phyloP scores from a whole-genome alignment of 1,140 invertebrate species.

The Batillaria attramentaria region DNA sequence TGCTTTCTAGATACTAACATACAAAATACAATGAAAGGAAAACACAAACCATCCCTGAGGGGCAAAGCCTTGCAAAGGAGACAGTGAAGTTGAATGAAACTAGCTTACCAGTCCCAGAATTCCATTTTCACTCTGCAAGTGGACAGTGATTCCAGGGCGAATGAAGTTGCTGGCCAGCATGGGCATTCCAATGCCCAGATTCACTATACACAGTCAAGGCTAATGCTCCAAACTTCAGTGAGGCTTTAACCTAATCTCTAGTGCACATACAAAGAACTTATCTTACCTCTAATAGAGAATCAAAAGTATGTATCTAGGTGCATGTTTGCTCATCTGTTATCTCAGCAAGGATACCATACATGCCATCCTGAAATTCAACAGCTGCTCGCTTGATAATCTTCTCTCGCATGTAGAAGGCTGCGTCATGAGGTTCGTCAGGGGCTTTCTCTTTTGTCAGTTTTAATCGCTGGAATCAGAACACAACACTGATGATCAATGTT shows the following conservation, averaged over 20 bases:
- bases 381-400: conserved; percentile 93
- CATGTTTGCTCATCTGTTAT: too few relatives aligned
- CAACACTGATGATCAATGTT: neutral
- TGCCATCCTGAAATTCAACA: conserved; percentile 96
- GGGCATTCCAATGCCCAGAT: conserved; percentile 97
- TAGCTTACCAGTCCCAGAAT: conserved; percentile 89
- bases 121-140: conserved; percentile 97
- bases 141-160: conserved; percentile 75
- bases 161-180: conserved; percentile 96
- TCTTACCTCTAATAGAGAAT: too few relatives aligned
- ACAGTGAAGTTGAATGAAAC: too few relatives aligned
- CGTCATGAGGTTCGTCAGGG: conserved; percentile 29
- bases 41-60: neutral
- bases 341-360: conserved; percentile 89
- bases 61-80: neutral
- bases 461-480: conserved; percentile 47
- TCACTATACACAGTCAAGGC: conserved; percentile 75
- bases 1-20: neutral
- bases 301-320: too few relatives aligned
- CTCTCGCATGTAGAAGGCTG: conserved; percentile 80
- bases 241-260: too few relatives aligned
- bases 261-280: too few relatives aligned
- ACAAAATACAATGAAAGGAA: neutral
- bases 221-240: neutral
- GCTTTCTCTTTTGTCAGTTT: conserved; percentile 47